Conservation (phyloP, 1,140 invertebrate genomes). For the Lerema accius region DNA sequence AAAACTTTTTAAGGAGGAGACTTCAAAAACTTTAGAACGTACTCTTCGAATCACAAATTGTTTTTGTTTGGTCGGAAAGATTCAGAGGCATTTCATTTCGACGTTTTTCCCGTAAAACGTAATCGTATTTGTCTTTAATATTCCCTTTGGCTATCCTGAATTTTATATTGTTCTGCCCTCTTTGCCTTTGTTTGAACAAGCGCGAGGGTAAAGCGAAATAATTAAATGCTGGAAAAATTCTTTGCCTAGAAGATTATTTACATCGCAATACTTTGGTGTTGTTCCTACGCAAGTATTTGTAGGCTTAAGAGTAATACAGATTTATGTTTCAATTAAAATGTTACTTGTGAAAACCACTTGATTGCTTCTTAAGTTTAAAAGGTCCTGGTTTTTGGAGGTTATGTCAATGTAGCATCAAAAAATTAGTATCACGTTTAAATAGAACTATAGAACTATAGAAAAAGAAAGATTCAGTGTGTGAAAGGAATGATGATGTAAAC, state of each 20-base stretch:
- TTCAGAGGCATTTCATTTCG: background rate
- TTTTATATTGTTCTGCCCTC: slow-evolving; percentile 5
- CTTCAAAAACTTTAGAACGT: slow-evolving; percentile 49
- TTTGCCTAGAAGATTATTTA: slow-evolving; percentile 24
- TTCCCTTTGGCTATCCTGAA: slow-evolving; percentile 28
- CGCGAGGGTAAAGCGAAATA: slow-evolving; percentile 25
- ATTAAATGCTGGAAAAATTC: slow-evolving; percentile 29
- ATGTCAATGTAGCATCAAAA: too few relatives aligned
- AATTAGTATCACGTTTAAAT: too few relatives aligned
- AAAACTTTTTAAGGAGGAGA: slow-evolving; percentile 57
- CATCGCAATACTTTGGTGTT: slow-evolving; percentile 12
- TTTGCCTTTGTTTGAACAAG: slow-evolving; percentile 26
- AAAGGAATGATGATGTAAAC: too few relatives aligned
- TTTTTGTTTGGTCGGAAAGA: slow-evolving; percentile 51
- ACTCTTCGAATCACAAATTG: slow-evolving; percentile 55
- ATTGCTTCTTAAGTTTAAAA: too few relatives aligned
- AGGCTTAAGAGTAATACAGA: slow-evolving; percentile 10
- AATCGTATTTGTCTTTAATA: slow-evolving; percentile 35
- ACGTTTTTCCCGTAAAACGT: slow-evolving; percentile 16
- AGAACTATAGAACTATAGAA: too few relatives aligned
- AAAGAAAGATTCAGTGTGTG: too few relatives aligned
- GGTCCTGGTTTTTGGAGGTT: too few relatives aligned
- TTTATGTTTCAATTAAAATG: slow-evolving; percentile 2
- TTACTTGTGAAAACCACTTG: slow-evolving; percentile 1
- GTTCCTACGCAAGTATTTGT: slow-evolving; percentile 13